Base-by-base conservation (phyloP, 1,140 invertebrate species). In the Phymastichus coffea region DNA sequence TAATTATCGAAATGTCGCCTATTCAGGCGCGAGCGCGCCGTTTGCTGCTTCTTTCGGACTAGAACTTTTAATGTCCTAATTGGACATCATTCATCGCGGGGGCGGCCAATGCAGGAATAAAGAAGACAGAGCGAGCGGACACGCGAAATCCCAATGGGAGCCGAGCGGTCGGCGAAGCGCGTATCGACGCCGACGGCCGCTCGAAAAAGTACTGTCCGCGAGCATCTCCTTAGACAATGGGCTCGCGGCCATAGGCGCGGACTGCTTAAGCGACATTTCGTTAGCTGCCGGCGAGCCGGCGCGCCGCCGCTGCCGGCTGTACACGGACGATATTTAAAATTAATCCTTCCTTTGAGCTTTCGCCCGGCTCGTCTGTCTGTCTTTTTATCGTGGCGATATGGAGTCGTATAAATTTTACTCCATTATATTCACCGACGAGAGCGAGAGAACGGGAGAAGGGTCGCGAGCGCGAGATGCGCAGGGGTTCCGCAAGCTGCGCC, bases 331-430 rank as follows among this genome's bases (percentile, higher is more conserved):
- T 80, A 77, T 79, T 80, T 77, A 77, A 77, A 79, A 79, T 80
- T 78, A 79, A 80, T 79, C 76, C 76, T 70, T 76, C 74, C 73
- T 80, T 80, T 78, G 76, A 79, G 70, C 66, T 59, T 59, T 55
- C 35, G 54, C 51, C 35, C 30, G 61, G 17, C 19, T 33, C 40
- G 53, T 66, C 64, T 66, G 66, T 66, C 74, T 72, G 71, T 77
- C 76, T 78, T 78, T 78, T 77, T 77, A 76, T 75, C 72, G 68
- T 70, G 57, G 70, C 75, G 74, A 78, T 78, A 78, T 74, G 68
- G 72, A 75, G 66, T 77, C 72, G 72, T 73, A 77, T 73, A 72
- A 78, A 78, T 78, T 76, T 78, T 70, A 71, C 73, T 75, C 72
- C 68, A 77, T 76, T 77, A 71, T 72, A 71, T 71, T 70, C 54